phyloP scores from a whole-genome alignment of 2,888 invertebrate genomes.

The Aphodius granarius region DNA sequence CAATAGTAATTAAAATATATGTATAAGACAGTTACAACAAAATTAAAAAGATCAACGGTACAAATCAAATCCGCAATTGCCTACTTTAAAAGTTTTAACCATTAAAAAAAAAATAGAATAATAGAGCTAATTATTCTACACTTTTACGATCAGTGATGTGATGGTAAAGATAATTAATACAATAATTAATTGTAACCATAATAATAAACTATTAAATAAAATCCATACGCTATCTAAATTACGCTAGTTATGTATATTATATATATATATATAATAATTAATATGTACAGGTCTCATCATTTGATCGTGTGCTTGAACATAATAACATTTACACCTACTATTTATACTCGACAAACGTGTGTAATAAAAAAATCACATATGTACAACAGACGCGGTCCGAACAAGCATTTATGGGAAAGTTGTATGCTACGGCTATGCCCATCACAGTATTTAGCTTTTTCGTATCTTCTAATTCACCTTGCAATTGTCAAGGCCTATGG shows the following conservation, averaged over 20 bases:
- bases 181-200: conserved; percentile 5
- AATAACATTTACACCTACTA: conserved; percentile 42
- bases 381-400: conserved; percentile 46
- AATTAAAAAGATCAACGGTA: neutral
- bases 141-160: conserved; percentile 33
- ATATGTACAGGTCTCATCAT: conserved; percentile 29
- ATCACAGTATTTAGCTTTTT: conserved; percentile 55
- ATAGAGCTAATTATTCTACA: neutral
- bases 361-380: conserved; percentile 53
- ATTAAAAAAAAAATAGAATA: neutral
- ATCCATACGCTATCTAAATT: conserved; percentile 37
- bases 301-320: conserved; percentile 41
- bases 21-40: neutral
- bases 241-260: conserved; percentile 42
- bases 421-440: conserved; percentile 53
- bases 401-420: conserved; percentile 51
- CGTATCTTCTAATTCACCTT: conserved; percentile 56
- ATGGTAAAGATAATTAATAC: conserved; percentile 18
- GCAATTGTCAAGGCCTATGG: conserved; percentile 80
- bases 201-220: conserved; percentile 30
- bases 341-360: conserved; percentile 39
- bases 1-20: conserved; percentile 19
- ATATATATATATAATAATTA: conserved; percentile 39
- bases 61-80: neutral
- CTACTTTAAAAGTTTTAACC: neutral